Percentiles rank a stretch among this genome's conserved stretches.
These are phyloP conservation scores for Psittacara wagleri DNA, from an alignment of 2,113 vertebrate genomes.

Conservation along the genomic window DNA sequence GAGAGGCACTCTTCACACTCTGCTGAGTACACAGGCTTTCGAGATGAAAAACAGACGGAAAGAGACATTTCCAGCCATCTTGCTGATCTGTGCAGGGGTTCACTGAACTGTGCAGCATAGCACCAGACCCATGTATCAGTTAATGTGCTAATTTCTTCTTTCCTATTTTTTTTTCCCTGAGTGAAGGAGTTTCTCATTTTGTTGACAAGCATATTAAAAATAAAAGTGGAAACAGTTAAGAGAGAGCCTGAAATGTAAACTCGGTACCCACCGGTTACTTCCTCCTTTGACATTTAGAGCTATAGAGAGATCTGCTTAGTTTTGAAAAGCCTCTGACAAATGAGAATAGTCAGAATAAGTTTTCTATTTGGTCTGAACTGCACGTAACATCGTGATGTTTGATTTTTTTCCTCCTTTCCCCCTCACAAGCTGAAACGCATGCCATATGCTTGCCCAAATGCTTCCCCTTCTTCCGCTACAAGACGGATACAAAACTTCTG, in stretches of 20 bases:
- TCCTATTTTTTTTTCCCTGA: background rate
- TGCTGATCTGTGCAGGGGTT: constrained; percentile 75
- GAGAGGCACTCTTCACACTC: constrained; percentile 86
- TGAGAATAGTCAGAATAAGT: constrained; percentile 72
- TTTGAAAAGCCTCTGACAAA: constrained; percentile 69
- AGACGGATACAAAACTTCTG: background rate
- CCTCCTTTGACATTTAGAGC: constrained; percentile 36
- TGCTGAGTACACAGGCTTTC: constrained; percentile 81
- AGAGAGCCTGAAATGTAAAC: constrained; percentile 10
- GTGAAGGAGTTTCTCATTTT: constrained; percentile 35
- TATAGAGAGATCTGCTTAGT: constrained; percentile 64
- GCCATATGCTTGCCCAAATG: constrained; percentile 56
- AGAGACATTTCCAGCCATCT: constrained; percentile 82
- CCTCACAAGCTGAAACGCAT: constrained; percentile 41
- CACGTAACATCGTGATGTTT: constrained; percentile 10
- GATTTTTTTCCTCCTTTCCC: background rate
- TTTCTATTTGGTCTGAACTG: constrained; percentile 68
- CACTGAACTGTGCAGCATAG: constrained; percentile 77
- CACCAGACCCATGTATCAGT: constrained; percentile 71
- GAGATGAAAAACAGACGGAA: constrained; percentile 85
- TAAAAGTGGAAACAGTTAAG: constrained; percentile 48
- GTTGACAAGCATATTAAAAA: constrained; percentile 62
- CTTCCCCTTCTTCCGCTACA: background rate
- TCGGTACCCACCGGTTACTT: constrained; percentile 25
- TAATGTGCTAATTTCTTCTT: constrained; percentile 61